Conservation (phyloP, 2,888 invertebrate species). For the Drosophila paracracens region DNA sequence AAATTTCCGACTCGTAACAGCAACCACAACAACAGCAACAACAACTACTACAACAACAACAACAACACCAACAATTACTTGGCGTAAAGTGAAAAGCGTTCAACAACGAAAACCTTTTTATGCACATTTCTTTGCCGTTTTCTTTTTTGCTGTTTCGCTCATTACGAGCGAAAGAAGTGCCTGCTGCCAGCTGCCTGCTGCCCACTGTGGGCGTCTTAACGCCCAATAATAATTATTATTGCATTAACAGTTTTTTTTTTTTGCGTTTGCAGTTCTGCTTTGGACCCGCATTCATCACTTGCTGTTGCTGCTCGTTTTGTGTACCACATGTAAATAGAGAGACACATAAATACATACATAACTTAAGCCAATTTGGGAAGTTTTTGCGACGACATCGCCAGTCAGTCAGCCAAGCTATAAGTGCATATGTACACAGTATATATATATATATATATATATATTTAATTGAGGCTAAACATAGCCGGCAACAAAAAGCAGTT, state of each 20-base stretch:
- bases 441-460: neutral
- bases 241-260: conserved; percentile 60
- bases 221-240: conserved; percentile 73
- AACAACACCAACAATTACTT: conserved; percentile 21
- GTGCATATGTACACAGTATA: neutral
- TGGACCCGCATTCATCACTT: conserved; percentile 36
- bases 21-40: conserved; percentile 1
- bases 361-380: conserved; percentile 70
- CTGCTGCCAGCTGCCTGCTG: conserved; percentile 16
- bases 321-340: neutral
- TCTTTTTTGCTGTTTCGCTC: conserved; percentile 13
- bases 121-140: conserved; percentile 23
- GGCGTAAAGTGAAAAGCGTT: conserved; percentile 62
- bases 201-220: conserved; percentile 47
- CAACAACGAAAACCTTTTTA: conserved; percentile 17
- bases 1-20: conserved; percentile 28
- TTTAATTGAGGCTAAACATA: conserved; percentile 47
- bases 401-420: conserved; percentile 2
- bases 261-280: conserved; percentile 27
- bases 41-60: conserved; percentile 3
- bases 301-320: conserved; percentile 14
- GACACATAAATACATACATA: neutral
- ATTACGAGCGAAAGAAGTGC: conserved; percentile 31
- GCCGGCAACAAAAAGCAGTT: conserved; percentile 19
- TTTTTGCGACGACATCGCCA: conserved; percentile 41